Evolutionary conservation across 2,888 invertebrate genomes (phyloP).

Genomic region (Scelioninae gen. 2): DNA sequence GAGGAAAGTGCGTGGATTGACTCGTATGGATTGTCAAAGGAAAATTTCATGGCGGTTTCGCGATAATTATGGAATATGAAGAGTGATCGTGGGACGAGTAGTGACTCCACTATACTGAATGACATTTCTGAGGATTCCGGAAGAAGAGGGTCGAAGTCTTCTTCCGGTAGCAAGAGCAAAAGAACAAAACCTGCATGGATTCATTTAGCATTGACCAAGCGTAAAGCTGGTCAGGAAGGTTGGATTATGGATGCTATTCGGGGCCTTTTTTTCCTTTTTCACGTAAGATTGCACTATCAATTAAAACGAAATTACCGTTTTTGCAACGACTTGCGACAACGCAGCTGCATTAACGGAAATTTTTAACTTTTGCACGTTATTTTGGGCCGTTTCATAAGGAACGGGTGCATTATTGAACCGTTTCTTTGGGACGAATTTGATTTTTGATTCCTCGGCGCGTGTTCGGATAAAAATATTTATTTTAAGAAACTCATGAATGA

Average conservation of each 20-base stretch:
- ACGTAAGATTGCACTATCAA: slow-evolving; percentile 62
- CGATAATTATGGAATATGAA: slow-evolving; percentile 63
- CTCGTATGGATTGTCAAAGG: slow-evolving; percentile 32
- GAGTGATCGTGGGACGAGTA: slow-evolving; percentile 62
- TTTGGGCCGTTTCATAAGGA: slow-evolving; percentile 6
- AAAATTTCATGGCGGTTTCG: slow-evolving; percentile 56
- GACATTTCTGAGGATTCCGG: slow-evolving; percentile 54
- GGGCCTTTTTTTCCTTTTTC: slow-evolving; percentile 69
- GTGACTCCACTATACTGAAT: slow-evolving; percentile 58
- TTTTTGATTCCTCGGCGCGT: slow-evolving; percentile 16
- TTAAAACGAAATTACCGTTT: background rate
- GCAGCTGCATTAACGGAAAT: background rate
- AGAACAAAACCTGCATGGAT: slow-evolving; percentile 60
- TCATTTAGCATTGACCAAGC: slow-evolving; percentile 59
- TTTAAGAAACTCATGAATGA: slow-evolving; percentile 1
- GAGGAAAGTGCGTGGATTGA: slow-evolving; percentile 41
- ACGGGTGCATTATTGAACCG: slow-evolving; percentile 4
- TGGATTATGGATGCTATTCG: slow-evolving; percentile 70
- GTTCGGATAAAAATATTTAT: slow-evolving; percentile 24
- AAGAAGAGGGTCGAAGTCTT: slow-evolving; percentile 58
- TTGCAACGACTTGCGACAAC: background rate
- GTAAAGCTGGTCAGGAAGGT: slow-evolving; percentile 61
- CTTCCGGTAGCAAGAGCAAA: slow-evolving; percentile 60
- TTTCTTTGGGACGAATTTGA: slow-evolving; percentile 7
- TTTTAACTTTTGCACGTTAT: background rate